Base-by-base conservation (phyloP, 2,888 invertebrate species). In the Netelia melanura region DNA sequence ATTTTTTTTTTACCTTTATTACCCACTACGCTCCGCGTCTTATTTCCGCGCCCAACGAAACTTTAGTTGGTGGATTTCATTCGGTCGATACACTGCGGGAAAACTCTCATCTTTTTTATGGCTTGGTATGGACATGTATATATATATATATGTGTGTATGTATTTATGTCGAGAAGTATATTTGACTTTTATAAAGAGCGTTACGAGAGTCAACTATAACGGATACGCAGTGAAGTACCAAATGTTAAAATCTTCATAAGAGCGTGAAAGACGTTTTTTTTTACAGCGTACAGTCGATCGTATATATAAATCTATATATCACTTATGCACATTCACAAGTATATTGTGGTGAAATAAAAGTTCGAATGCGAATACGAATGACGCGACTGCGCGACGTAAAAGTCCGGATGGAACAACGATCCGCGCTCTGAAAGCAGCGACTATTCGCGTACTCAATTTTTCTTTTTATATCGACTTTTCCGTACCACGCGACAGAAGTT, bases 61-160 rank as follows among this genome's bases (percentile, higher is more conserved):
- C 80, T 84, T 80, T 38, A 52, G 10, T 78, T 71, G 82, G 82
- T 81, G 76, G 64, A 85, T 85, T 86, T 71, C 64, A 85, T 85
- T 83, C 25, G 58, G 85, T 64, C 70, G 79, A 82, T 85, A 52
- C 6, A 52, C 61, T 38, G 38, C 17, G 44, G 43, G 17, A 52
- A 52, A 70, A 21, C n/a, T n/a, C 61, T 44, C 14, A 30, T 56
- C n/a, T 43, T 70, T 70, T 70, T 48, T 30, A 30, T 71, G 21
- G 9, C n/a, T 21, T 38, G n/a, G 21, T 11, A 11, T 61, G 21
- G 48, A 48, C 52, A 70, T 56, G 56, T 61, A 25, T 61, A n/a
- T 58, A 58, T 14, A 9, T 14, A 11, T 23, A 23, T 10, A 61
- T 58, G 5, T 54, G 0, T 17, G 17, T 17, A 17, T 17, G 17